Evolutionary conservation across 2,797 vertebrate species (phyloP), one percentile per base, ranked within the genome.

Genomic region (Balearica regulorum): DNA sequence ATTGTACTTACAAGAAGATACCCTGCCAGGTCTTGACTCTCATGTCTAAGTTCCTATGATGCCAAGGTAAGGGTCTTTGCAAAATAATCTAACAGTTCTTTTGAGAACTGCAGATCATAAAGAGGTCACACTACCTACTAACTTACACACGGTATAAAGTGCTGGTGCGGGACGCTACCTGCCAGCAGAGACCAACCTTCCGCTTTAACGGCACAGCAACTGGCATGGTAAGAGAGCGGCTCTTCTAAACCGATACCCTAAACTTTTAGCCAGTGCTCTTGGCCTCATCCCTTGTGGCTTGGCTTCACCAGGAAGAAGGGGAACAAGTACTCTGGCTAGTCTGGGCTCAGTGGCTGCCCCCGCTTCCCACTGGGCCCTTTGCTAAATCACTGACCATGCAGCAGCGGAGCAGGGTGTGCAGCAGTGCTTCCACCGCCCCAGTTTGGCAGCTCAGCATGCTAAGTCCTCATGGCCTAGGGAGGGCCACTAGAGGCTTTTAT

Each of bases 1-100:
- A 54, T 4, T 13, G 11, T 28, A 13, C 26, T 86, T 58, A 64
- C 33, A 57, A 53, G 28, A 71, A 37, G 20, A 16, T 39, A 43
- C 8, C 12, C 60, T 39, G 24, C 26, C 21, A 48, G 8, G 31
- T 84, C 62, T 48, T 55, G 35, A 24, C 25, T 57, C 21, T 71
- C 18, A 62, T 1, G 1, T 51, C 16, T n/a, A 53, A 44, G 24
- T 46, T 66, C 8, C 20, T 3, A 1, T 1, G 2, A 48, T 28
- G 17, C 9, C 37, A 57, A 39, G 15, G 20, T 35, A 75, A 29
- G 14, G 4, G 35, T 57, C 26, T 87, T 66, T 21, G 26, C n/a
- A 41, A 79, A 55, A 83, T 37, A 44, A 80, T 29, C 20, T 49
- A 51, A 49, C 4, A 21, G 48, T 14, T 61, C 4, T 54, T 88